Evolutionary conservation across 2,797 vertebrate species (phyloP).

Genomic region (Enteromius viviparus): DNA sequence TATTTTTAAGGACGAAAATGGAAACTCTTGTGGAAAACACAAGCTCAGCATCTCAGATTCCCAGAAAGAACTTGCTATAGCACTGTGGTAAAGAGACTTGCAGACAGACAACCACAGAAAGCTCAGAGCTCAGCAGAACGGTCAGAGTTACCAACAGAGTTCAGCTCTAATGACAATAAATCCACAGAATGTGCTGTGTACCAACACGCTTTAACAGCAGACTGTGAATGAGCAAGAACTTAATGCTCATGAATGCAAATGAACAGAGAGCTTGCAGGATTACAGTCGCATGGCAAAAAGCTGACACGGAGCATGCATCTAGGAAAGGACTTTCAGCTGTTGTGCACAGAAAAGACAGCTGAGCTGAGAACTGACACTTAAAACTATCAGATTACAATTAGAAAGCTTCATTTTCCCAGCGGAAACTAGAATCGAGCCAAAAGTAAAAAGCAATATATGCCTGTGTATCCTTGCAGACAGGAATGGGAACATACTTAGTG

Average conservation of each 20-base stretch:
- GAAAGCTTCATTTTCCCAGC: not conserved
- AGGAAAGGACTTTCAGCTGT: conserved; percentile 20
- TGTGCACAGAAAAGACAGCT: conserved; percentile 27
- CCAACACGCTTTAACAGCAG: conserved; percentile 46
- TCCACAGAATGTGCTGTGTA: conserved; percentile 35
- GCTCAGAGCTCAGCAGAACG: conserved; percentile 29
- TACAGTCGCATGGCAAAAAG: conserved; percentile 14
- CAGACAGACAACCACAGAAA: conserved; percentile 36
- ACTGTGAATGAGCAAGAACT: conserved; percentile 41
- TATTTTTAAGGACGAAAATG: conserved; percentile 21
- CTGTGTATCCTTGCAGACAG: not conserved
- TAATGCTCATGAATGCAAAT: conserved; percentile 55
- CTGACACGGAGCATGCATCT: conserved; percentile 23
- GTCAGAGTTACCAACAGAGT: conserved; percentile 7
- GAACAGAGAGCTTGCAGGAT: conserved; percentile 30
- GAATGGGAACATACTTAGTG: not conserved
- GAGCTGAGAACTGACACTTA: conserved; percentile 35
- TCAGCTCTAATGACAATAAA: conserved; percentile 44
- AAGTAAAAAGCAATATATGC: not conserved
- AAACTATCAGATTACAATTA: conserved; percentile 27
- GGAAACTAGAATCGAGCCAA: conserved; percentile 13
- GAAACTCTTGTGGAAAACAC: conserved; percentile 54
- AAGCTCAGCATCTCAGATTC: conserved; percentile 55
- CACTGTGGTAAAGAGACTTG: conserved; percentile 39
- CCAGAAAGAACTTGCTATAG: conserved; percentile 37